phyloP scores from a whole-genome alignment of 2,113 vertebrate genomes.

The rat (Rattus norvegicus) region GRCr8 NC_086034.1:6382001-6382500 shows the following conservation, averaged over 20 bases:
- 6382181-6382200: neutral
- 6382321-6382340: conserved; percentile 54
- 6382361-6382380: conserved; percentile 69
- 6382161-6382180: neutral
- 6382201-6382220: conserved; percentile 1
- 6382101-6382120: neutral
- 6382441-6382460: conserved; percentile 21
- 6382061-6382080: neutral
- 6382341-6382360: conserved; percentile 71
- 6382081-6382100: neutral
- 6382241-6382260: conserved; percentile 70
- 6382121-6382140: neutral
- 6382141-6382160: neutral
- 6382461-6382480: conserved; percentile 34
- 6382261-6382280: conserved; percentile 78
- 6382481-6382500: conserved; percentile 47
- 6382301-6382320: conserved; percentile 66
- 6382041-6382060: neutral
- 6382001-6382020: neutral
- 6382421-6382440: conserved; percentile 59
- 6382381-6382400: conserved; percentile 68
- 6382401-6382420: conserved; percentile 68
- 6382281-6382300: conserved; percentile 55
- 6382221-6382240: conserved; percentile 5
- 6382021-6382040: neutral